A percentile compares a stretch with the other conserved stretches of the same genome.
Conservation (phyloP, 1,140 invertebrate genomes). For the Meteorus sp. region DNA sequence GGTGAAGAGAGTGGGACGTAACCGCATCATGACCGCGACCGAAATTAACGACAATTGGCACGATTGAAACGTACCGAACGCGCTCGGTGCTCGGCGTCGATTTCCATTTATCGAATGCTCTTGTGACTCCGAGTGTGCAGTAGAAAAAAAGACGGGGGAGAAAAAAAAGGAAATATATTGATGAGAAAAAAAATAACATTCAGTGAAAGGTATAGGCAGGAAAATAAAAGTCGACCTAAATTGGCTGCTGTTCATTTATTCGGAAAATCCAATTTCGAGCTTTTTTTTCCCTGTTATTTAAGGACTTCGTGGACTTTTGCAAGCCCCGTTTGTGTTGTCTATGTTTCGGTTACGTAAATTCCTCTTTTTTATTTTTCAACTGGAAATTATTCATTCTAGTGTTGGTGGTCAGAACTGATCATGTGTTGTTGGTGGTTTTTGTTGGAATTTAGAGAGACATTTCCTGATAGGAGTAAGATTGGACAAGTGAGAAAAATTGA, state of each 20-base stretch:
- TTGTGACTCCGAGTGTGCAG: background rate
- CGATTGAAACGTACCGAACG: constrained; percentile 29
- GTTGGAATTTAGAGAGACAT: too few species aligned
- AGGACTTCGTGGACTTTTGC: too few species aligned
- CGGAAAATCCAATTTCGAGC: background rate
- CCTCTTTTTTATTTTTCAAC: too few species aligned
- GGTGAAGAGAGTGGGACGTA: constrained; percentile 19
- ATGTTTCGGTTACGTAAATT: too few species aligned
- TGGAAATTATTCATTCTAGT: too few species aligned
- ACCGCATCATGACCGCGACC: constrained; percentile 29
- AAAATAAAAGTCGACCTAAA: background rate
- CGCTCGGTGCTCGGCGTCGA: constrained; percentile 5
- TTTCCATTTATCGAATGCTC: constrained; percentile 10
- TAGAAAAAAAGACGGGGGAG: background rate
- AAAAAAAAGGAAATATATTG: background rate
- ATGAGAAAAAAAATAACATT: too few species aligned
- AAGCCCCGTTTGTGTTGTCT: too few species aligned
- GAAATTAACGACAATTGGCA: constrained; percentile 35
- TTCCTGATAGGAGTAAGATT: too few species aligned
- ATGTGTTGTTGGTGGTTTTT: too few species aligned
- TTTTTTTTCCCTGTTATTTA: background rate
- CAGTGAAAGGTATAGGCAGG: too few species aligned
- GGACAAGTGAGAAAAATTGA: too few species aligned
- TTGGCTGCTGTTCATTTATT: background rate
- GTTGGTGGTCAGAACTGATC: too few species aligned